These are phyloP conservation scores for Frieseomelitta varia DNA, from an alignment of 1,140 invertebrate species.

Conservation along the genomic window DNA sequence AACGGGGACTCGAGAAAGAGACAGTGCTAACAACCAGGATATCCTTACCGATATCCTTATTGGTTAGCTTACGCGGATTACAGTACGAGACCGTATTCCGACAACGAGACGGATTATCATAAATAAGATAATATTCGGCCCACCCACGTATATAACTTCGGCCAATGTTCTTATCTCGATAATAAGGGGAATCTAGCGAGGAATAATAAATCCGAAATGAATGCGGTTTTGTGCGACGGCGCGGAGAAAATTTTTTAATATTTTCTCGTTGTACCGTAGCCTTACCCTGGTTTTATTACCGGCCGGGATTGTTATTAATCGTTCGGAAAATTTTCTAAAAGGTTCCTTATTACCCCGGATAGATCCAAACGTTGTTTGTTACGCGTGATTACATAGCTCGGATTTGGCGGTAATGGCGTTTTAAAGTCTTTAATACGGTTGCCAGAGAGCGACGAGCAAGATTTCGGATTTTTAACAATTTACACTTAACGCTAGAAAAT, in stretches of 20 bases:
- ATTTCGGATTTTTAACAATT: no score
- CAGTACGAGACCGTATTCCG: slow-evolving; percentile 33
- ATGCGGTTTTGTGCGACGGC: neutral
- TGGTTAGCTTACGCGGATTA: slow-evolving; percentile 38
- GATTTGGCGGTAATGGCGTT: neutral
- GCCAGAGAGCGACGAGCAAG: no score
- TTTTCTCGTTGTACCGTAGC: slow-evolving; percentile 7
- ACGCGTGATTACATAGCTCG: neutral
- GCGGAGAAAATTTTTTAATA: slow-evolving; percentile 15
- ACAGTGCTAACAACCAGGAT: neutral
- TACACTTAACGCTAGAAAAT: no score
- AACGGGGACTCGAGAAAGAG: slow-evolving; percentile 17
- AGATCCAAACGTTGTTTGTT: neutral
- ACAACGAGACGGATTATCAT: slow-evolving; percentile 50
- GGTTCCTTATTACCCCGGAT: neutral
- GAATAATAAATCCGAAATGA: slow-evolving; percentile 16
- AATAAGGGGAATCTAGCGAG: slow-evolving; percentile 17
- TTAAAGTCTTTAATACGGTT: no score
- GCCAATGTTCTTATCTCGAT: slow-evolving; percentile 3
- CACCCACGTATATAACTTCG: neutral
- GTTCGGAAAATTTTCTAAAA: neutral
- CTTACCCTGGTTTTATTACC: slow-evolving; percentile 5
- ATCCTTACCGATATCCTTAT: slow-evolving; percentile 22
- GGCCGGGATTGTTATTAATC: slow-evolving; percentile 17
- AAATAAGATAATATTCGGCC: slow-evolving; percentile 43